Conservation (phyloP, 2,113 vertebrate species). For the Petaurus breviceps region DNA sequence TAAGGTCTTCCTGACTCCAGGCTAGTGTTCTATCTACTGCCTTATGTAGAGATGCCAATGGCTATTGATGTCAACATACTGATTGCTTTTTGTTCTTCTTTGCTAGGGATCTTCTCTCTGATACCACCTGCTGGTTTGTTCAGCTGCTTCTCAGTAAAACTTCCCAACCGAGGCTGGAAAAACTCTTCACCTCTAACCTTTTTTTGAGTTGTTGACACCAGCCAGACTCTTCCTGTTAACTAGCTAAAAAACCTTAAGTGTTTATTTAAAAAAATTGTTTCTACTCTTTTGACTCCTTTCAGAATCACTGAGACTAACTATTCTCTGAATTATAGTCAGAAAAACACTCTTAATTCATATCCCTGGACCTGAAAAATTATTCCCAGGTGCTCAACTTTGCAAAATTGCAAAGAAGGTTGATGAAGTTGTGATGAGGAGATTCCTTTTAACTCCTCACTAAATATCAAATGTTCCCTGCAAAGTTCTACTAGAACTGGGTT, state of each 20-base stretch:
- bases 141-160: too few species aligned
- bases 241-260: neutral
- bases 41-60: neutral
- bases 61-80: neutral
- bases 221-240: neutral
- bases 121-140: neutral
- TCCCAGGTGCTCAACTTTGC: neutral
- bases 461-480: neutral
- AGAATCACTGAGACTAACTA: neutral
- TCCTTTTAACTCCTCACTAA: neutral
- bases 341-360: neutral
- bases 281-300: neutral
- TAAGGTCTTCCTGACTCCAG: neutral
- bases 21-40: neutral
- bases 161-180: neutral
- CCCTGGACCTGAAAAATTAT: neutral
- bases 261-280: neutral
- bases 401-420: neutral
- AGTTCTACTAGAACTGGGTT: neutral
- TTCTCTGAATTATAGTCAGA: neutral
- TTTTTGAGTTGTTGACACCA: neutral
- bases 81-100: neutral
- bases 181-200: neutral
- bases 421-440: neutral
- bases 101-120: neutral